Evolutionary conservation across 2,888 invertebrate genomes (phyloP), one percentile per base, ranked within the genome.

Genomic region (Athrips mouffetella): DNA sequence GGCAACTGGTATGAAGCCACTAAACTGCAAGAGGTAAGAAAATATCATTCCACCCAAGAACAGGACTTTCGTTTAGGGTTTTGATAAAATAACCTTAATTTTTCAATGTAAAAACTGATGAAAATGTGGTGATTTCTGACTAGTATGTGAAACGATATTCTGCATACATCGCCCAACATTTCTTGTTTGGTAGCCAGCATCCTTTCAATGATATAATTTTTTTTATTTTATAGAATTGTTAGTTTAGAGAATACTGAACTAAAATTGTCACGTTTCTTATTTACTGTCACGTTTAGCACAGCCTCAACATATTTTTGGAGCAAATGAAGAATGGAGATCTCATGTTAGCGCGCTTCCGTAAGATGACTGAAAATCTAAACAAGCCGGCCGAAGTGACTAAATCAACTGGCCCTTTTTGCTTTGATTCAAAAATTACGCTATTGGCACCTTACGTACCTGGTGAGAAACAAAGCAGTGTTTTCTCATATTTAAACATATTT

Each of bases 1-100:
- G 87, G 87, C 48, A 86, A 87, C 67, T 88, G 88, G 88, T 85
- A 79, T 63, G 87, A 88, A 65, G 73, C 83, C 11, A 57, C 73
- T n/a, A 69, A 76, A 62, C 68, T 87, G 51, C 85, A 87, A 59
- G 87, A 88, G 76, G 87, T 82, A 53, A 67, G 56, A n/a, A n/a
- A n/a, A n/a, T n/a, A n/a, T n/a, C n/a, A n/a, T n/a, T n/a, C n/a
- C n/a, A n/a, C n/a, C n/a, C n/a, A n/a, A n/a, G n/a, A n/a, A n/a
- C n/a, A n/a, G n/a, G n/a, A n/a, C n/a, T 27, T 41, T 6, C 37
- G 2, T 2, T 1, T 10, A 13, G 8, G 29, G 8, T 5, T 5
- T 33, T 6, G 13, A 13, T 33, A 6, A 33, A 4, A 33, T 6
- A 33, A 13, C 15, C 11, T 33, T 33, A 10, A 8, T n/a, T n/a